These are phyloP conservation scores for Papilio protenor DNA, from an alignment of 2,888 invertebrate species.

Conservation along the genomic window DNA sequence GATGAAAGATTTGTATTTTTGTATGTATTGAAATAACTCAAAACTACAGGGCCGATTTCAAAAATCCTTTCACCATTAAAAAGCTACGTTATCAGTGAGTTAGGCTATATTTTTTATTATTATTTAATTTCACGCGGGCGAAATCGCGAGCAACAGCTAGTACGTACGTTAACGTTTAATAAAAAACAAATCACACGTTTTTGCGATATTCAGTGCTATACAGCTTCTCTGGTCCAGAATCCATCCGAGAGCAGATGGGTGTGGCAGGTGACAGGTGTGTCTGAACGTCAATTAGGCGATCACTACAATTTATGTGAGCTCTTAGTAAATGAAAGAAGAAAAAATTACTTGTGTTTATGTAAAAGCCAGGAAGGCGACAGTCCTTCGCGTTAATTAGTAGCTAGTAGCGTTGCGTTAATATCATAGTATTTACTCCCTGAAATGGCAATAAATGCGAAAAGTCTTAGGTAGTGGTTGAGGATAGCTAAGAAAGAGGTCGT, in stretches of 20 bases:
- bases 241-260: constrained; percentile 36
- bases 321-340: constrained; percentile 9
- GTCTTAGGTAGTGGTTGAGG: too few relatives aligned
- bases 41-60: too few relatives aligned
- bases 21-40: too few relatives aligned
- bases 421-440: background rate
- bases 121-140: too few relatives aligned
- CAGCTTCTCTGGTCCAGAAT: constrained; percentile 23
- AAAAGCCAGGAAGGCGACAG: background rate
- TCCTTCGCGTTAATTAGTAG: background rate
- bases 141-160: too few relatives aligned
- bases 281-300: constrained; percentile 22
- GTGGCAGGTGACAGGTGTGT: constrained; percentile 23
- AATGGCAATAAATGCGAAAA: background rate
- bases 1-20: too few relatives aligned
- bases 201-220: constrained; percentile 1
- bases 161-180: background rate
- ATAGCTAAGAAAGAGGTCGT: too few relatives aligned
- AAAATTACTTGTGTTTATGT: background rate
- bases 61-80: too few relatives aligned
- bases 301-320: constrained; percentile 11
- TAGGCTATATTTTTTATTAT: too few relatives aligned
- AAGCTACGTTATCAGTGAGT: too few relatives aligned
- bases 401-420: background rate
- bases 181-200: constrained; percentile 11